Base-by-base conservation (phyloP, 2,888 invertebrate species). In the Heliconius erato region DNA sequence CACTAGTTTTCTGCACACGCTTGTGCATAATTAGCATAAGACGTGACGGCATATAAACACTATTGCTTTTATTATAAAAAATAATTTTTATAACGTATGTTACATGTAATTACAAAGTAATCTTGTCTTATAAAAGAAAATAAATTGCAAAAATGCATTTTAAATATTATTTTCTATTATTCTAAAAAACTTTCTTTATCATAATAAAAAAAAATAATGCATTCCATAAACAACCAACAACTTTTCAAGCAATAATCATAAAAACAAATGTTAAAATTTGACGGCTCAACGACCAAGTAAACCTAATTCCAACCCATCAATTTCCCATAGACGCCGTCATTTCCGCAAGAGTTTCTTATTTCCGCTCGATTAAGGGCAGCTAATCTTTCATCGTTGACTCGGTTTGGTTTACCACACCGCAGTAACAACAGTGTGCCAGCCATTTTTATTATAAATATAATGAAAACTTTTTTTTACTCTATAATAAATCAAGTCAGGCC, bases 291-390 rank as follows among this genome's bases (percentile, higher is more conserved):
- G 80, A 63, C 67, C 82, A 69, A 81, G 80, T 83, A 83, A 83
- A 81, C 82, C 84, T 83, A 79, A 82, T 85, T 82, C 82, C 77
- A 65, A 82, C 63, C 83, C 83, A 85, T 84, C 83, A 84, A 82
- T 83, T 82, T 84, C 83, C 84, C 80, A 69, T 79, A 82, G 79
- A 77, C 79, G 59, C 79, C 83, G 67, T 82, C 82, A 85, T 85
- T 83, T 85, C 85, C 85, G 85, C 74, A 77, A 83, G 68, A 71
- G 79, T 85, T 85, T 79, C 84, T 80, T 80, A 84, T 83, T 82
- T 85, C 85, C 84, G 83, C 82, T 79, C 83, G 74, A 83, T 84
- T 83, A 83, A 79, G 82, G 84, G 72, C 79, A 76, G 35, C 80
- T 74, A 59, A 83, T 81, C 83, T 81, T 82, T 82, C 81, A 77